Percentiles rank a stretch among this genome's conserved stretches.
Conservation (phyloP, 2,113 vertebrate species). For the Pantherophis guttatus region DNA sequence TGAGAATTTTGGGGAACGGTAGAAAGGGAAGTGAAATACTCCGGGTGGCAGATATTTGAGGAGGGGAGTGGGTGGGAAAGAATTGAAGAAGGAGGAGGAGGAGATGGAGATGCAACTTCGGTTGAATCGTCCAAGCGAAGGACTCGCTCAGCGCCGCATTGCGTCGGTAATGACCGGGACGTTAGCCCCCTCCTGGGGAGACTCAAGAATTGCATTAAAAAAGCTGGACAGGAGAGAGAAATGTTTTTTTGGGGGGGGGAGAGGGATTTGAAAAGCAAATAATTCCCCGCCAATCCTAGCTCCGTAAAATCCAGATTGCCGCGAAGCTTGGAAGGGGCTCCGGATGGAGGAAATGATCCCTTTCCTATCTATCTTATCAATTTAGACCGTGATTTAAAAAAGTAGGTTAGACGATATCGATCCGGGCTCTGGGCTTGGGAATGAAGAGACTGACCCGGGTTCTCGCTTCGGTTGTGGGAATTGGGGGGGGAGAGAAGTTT, state of each 20-base stretch:
- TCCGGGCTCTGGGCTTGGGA: neutral
- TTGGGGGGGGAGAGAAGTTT: neutral
- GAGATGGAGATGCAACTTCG: neutral
- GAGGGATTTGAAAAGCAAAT: too few relatives aligned
- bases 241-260: too few relatives aligned
- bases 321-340: neutral
- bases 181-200: neutral
- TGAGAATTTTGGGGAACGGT: neutral
- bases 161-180: neutral
- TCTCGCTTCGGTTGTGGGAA: neutral
- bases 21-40: neutral
- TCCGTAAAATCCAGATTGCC: neutral
- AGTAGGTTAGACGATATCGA: neutral
- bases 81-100: too few relatives aligned
- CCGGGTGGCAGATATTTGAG: too few relatives aligned
- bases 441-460: neutral
- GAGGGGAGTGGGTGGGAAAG: too few relatives aligned
- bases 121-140: neutral
- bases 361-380: too few relatives aligned
- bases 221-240: neutral
- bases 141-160: neutral
- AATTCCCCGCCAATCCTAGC: neutral
- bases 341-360: neutral
- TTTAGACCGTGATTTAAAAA: neutral
- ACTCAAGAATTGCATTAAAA: neutral